phyloP scores from a whole-genome alignment of 2,888 invertebrate species.

The Blastobasis lacticolella region DNA sequence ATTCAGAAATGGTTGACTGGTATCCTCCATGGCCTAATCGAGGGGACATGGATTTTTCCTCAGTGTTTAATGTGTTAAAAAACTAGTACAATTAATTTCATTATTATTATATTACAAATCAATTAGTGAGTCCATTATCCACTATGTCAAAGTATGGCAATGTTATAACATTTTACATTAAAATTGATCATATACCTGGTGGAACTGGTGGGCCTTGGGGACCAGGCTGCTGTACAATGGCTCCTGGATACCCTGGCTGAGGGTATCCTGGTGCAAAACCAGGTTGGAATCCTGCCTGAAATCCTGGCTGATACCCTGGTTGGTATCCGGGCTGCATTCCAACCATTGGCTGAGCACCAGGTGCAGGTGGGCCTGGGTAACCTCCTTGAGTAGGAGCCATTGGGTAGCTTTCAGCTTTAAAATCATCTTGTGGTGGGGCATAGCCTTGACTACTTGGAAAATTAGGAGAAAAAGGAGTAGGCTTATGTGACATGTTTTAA shows the following conservation, averaged over 20 bases:
- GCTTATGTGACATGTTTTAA: conserved; percentile 58
- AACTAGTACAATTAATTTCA: too few relatives aligned
- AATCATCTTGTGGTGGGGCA: conserved; percentile 45
- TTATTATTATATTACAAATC: too few relatives aligned
- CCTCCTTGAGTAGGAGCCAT: conserved; percentile 38
- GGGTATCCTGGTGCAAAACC: conserved; percentile 27
- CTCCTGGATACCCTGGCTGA: conserved; percentile 28
- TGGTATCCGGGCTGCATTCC: conserved; percentile 58
- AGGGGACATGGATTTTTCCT: too few relatives aligned
- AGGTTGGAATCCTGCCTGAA: conserved; percentile 26
- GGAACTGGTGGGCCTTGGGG: conserved; percentile 11
- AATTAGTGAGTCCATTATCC: too few relatives aligned
- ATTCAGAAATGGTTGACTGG: too few relatives aligned
- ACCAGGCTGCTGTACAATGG: conserved; percentile 40
- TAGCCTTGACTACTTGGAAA: conserved; percentile 61
- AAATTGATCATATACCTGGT: too few relatives aligned
- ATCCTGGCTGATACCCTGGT: conserved; percentile 39
- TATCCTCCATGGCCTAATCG: too few relatives aligned
- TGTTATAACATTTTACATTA: too few relatives aligned
- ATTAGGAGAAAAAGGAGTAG: conserved; percentile 58
- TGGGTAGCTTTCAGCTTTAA: conserved; percentile 43
- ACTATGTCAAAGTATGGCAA: too few relatives aligned
- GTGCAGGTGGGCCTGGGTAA: conserved; percentile 36
- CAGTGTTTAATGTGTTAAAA: too few relatives aligned
- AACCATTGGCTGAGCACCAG: conserved; percentile 40